Conservation (phyloP, 2,113 vertebrate species). For the Periophthalmodon schlosseri region DNA sequence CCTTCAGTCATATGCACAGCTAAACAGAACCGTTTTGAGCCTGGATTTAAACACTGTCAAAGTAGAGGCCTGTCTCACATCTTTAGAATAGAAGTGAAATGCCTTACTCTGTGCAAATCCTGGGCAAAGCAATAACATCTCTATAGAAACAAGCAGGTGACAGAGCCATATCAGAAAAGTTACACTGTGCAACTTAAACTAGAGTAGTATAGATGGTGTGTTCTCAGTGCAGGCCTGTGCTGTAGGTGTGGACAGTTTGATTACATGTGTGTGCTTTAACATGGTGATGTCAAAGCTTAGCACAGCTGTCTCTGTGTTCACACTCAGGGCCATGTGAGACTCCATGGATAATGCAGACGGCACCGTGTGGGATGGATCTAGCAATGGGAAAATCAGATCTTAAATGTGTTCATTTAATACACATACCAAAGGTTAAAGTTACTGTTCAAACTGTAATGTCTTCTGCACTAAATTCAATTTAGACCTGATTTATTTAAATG, state of each 20-base stretch:
- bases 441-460: neutral
- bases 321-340: conserved; percentile 29
- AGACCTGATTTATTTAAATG: neutral
- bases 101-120: no score
- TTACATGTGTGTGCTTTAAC: neutral
- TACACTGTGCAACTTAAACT: no score
- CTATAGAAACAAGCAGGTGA: no score
- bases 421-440: neutral
- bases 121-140: no score
- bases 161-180: no score
- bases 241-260: neutral
- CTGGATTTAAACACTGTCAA: no score
- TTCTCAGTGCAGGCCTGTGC: neutral
- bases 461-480: neutral
- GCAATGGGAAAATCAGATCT: conserved; percentile 10
- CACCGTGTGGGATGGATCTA: conserved; percentile 8
- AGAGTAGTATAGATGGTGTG: no score
- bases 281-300: neutral
- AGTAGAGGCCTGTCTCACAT: no score
- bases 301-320: conserved; percentile 21
- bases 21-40: no score
- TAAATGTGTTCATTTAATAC: neutral
- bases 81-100: neutral
- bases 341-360: conserved; percentile 20
- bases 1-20: no score